Evolutionary conservation across 2,797 vertebrate species (phyloP).

Genomic region (Squalus acanthias): DNA sequence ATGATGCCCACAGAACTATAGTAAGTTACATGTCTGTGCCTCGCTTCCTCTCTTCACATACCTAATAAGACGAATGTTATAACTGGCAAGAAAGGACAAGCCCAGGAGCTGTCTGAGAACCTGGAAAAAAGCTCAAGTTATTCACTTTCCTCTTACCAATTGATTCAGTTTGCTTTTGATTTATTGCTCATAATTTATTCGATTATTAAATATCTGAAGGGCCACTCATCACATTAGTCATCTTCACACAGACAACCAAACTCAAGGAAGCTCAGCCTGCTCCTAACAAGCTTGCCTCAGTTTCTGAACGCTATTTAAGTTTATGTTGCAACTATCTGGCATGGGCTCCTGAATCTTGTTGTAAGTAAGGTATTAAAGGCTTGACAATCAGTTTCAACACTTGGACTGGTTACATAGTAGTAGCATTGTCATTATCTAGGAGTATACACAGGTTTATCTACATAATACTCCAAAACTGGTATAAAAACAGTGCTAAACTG

Average conservation of each 20-base stretch:
- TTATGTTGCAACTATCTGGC: not conserved
- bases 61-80: not conserved
- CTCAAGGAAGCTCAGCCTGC: not conserved
- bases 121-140: not conserved
- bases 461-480: not conserved
- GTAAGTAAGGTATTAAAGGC: not conserved
- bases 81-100: not conserved
- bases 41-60: not conserved
- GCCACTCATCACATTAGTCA: not conserved
- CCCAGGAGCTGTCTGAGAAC: not conserved
- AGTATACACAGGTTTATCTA: not conserved
- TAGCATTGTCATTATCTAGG: not conserved
- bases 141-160: not conserved
- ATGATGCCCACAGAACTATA: constrained; percentile 5
- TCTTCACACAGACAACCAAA: not conserved
- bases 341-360: not conserved
- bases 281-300: not conserved
- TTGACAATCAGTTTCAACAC: not conserved
- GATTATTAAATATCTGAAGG: not conserved
- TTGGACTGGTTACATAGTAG: not conserved
- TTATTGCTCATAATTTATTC: not conserved
- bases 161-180: not conserved
- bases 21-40: not conserved
- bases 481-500: not conserved
- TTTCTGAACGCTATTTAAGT: not conserved